These are phyloP conservation scores for Heptranchias perlo DNA, from an alignment of 2,113 vertebrate genomes.

Conservation along the genomic window DNA sequence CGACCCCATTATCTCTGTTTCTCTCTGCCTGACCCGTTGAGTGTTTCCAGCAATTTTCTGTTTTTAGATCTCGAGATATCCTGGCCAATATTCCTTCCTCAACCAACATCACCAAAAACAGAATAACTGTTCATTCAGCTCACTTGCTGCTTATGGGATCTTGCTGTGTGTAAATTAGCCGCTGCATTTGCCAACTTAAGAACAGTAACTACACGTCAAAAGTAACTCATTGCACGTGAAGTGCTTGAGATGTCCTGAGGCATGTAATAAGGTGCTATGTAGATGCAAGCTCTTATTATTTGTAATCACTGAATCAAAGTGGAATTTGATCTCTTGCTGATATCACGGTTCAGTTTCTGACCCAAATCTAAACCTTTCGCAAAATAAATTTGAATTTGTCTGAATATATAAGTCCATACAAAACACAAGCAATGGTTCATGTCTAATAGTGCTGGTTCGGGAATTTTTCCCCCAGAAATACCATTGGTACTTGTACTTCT, in stretches of 20 bases:
- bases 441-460: neutral
- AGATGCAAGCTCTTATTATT: neutral
- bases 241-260: neutral
- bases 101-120: neutral
- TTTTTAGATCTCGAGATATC: too few relatives aligned
- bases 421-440: neutral
- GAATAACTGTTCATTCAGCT: neutral
- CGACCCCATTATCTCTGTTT: too few relatives aligned
- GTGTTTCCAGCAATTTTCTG: too few relatives aligned
- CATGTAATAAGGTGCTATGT: neutral
- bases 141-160: neutral
- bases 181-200: neutral
- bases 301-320: neutral
- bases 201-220: neutral
- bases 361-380: neutral
- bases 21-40: too few relatives aligned
- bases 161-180: neutral
- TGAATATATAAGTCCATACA: neutral
- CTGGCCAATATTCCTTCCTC: neutral
- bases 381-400: neutral
- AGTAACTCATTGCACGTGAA: neutral
- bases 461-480: neutral
- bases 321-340: neutral
- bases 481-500: neutral
- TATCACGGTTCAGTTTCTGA: neutral